These are phyloP conservation scores for Drosophila nigritarsus DNA, from an alignment of 2,888 invertebrate genomes.

Conservation along the genomic window DNA sequence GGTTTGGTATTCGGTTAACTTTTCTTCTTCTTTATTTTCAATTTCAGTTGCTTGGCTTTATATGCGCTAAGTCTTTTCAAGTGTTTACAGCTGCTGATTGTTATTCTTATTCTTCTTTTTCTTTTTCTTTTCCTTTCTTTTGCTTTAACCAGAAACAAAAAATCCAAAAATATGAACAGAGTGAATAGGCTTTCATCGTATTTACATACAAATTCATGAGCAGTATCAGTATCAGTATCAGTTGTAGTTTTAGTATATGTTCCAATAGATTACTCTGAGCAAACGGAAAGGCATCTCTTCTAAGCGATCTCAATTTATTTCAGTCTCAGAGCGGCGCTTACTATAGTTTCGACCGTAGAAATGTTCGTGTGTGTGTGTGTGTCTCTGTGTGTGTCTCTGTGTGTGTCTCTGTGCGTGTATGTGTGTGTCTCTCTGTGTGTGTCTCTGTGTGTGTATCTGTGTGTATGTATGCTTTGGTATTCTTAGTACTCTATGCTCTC, in stretches of 20 bases:
- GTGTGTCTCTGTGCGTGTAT: background rate
- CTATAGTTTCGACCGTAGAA: slow-evolving; percentile 45
- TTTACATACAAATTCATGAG: slow-evolving; percentile 21
- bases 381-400: background rate
- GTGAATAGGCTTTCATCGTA: slow-evolving; percentile 7
- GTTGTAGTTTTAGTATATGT: slow-evolving; percentile 25
- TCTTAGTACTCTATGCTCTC: slow-evolving; percentile 24
- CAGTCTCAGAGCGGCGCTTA: slow-evolving; percentile 59
- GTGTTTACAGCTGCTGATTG: slow-evolving; percentile 39
- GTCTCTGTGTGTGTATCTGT: background rate
- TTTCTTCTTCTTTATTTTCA: slow-evolving; percentile 14
- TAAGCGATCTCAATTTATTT: slow-evolving; percentile 36
- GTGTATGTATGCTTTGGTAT: slow-evolving; percentile 5
- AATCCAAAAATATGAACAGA: slow-evolving; percentile 9
- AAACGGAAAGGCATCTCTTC: slow-evolving; percentile 37
- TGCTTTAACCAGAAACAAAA: slow-evolving; percentile 11
- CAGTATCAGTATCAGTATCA: slow-evolving; percentile 11
- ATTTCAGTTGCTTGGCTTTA: slow-evolving; percentile 27
- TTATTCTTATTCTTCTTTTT: slow-evolving; percentile 9
- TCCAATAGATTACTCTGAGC: slow-evolving; percentile 32
- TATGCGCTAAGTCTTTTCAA: slow-evolving; percentile 63
- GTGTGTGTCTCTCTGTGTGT: too few relatives aligned
- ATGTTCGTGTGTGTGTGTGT: slow-evolving; percentile 6
- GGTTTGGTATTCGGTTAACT: slow-evolving; percentile 10
- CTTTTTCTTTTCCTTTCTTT: background rate